Conservation (phyloP, 2,797 vertebrate genomes). For the Acestrorhynchus altus region DNA sequence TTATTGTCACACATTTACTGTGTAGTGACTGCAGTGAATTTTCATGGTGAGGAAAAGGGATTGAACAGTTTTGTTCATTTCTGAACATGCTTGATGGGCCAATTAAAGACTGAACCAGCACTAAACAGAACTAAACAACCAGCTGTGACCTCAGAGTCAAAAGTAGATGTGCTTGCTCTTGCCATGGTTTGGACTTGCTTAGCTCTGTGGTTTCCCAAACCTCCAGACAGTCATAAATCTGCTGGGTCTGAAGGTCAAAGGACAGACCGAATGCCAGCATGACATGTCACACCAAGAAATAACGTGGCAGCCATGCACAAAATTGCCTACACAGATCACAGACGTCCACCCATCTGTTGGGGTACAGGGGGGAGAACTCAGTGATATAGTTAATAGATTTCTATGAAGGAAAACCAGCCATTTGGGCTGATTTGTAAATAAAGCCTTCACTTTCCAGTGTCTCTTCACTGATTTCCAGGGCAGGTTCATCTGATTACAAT, state of each 20-base stretch:
- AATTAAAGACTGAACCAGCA: background rate
- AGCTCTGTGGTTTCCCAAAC: conserved; percentile 47
- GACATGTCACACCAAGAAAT: conserved; percentile 82
- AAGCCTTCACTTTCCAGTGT: conserved; percentile 65
- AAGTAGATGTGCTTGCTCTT: conserved; percentile 41
- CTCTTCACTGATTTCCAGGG: conserved; percentile 37
- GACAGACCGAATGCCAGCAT: conserved; percentile 80
- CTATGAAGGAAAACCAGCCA: conserved; percentile 66
- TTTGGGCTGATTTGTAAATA: conserved; percentile 71
- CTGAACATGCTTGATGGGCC: no score
- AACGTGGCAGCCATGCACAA: conserved; percentile 84
- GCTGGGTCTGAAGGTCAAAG: conserved; percentile 83
- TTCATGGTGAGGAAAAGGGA: no score
- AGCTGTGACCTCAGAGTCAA: background rate
- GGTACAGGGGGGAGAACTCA: conserved; percentile 63
- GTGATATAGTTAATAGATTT: conserved; percentile 78
- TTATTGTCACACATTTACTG: no score
- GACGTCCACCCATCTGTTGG: conserved; percentile 80
- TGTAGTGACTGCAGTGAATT: no score
- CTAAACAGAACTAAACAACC: background rate
- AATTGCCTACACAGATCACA: conserved; percentile 86
- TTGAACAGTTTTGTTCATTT: no score
- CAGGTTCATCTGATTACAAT: conserved; percentile 26
- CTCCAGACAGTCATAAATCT: conserved; percentile 75
- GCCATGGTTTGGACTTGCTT: conserved; percentile 12